Evolutionary conservation across 2,797 vertebrate species (phyloP).

Genomic region (Sebastes dallii): DNA sequence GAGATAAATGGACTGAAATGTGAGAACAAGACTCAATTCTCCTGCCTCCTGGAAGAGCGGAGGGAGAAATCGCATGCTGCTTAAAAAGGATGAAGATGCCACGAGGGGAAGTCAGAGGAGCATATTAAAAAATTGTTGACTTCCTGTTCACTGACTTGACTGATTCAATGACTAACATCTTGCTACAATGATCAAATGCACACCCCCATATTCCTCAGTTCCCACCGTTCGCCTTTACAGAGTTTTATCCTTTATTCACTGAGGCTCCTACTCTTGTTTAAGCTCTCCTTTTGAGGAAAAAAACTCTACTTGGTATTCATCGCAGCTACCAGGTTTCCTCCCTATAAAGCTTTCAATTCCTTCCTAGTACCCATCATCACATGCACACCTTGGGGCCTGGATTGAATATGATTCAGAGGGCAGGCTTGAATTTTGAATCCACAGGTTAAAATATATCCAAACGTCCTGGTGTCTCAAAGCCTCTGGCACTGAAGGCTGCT

Average conservation of each 20-base stretch:
- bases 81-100: slow-evolving; percentile 62
- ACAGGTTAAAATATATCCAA: slow-evolving; percentile 59
- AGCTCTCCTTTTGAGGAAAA: background rate
- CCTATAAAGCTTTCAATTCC: slow-evolving; percentile 54
- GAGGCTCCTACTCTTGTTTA: slow-evolving; percentile 28
- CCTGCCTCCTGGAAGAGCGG: slow-evolving; percentile 54
- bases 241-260: slow-evolving; percentile 33
- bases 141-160: slow-evolving; percentile 51
- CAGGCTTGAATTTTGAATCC: slow-evolving; percentile 54
- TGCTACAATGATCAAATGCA: slow-evolving; percentile 40
- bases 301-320: slow-evolving; percentile 59
- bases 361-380: slow-evolving; percentile 39
- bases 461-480: slow-evolving; percentile 40
- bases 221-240: slow-evolving; percentile 9
- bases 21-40: slow-evolving; percentile 74
- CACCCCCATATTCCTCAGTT: slow-evolving; percentile 27
- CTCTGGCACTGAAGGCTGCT: slow-evolving; percentile 50
- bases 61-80: slow-evolving; percentile 57
- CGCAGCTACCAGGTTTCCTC: slow-evolving; percentile 23
- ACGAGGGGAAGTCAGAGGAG: slow-evolving; percentile 44
- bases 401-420: slow-evolving; percentile 57
- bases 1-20: slow-evolving; percentile 81
- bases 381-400: slow-evolving; percentile 40
- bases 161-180: slow-evolving; percentile 54
- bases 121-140: slow-evolving; percentile 63